Percentiles rank a stretch among this genome's conserved stretches.
Conservation (phyloP, 2,888 invertebrate species). For the Leptogaster cylindrica region DNA sequence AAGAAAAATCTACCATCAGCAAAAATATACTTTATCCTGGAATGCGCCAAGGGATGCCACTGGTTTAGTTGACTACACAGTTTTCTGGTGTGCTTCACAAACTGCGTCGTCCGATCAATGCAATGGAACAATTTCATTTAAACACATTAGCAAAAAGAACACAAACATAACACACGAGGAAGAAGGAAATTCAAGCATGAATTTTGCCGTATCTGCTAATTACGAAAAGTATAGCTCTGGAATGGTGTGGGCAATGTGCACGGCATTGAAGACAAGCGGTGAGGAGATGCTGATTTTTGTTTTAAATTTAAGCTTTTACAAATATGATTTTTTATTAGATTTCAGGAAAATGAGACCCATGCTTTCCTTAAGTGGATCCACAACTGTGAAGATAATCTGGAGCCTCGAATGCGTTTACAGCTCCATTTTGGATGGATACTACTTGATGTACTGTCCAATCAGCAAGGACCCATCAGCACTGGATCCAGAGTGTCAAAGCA, state of each 20-base stretch:
- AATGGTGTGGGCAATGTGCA: slow-evolving; percentile 83
- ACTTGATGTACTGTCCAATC: slow-evolving; percentile 76
- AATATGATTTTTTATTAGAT: slow-evolving; percentile 46
- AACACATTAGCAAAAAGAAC: slow-evolving; percentile 60
- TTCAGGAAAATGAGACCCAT: slow-evolving; percentile 68
- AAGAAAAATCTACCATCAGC: slow-evolving; percentile 75
- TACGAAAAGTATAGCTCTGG: slow-evolving; percentile 74
- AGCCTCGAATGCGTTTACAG: slow-evolving; percentile 77
- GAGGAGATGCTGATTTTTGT: neutral
- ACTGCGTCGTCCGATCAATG: slow-evolving; percentile 68
- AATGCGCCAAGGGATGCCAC: slow-evolving; percentile 63
- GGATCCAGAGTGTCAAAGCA: slow-evolving; percentile 61
- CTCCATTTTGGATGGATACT: slow-evolving; percentile 75
- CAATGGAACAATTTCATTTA: slow-evolving; percentile 67
- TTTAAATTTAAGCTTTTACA: neutral
- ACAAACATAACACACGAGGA: slow-evolving; percentile 61
- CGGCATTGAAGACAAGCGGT: slow-evolving; percentile 51
- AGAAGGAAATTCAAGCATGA: slow-evolving; percentile 65
- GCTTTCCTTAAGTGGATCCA: slow-evolving; percentile 63
- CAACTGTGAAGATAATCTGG: slow-evolving; percentile 74
- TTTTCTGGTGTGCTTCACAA: slow-evolving; percentile 77
- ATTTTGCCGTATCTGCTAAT: slow-evolving; percentile 83
- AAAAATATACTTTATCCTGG: slow-evolving; percentile 79
- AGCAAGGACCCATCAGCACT: slow-evolving; percentile 52
- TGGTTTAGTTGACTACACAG: slow-evolving; percentile 73